Evolutionary conservation across 1,140 invertebrate species (phyloP).

Genomic region (Oreohelix idahoensis): DNA sequence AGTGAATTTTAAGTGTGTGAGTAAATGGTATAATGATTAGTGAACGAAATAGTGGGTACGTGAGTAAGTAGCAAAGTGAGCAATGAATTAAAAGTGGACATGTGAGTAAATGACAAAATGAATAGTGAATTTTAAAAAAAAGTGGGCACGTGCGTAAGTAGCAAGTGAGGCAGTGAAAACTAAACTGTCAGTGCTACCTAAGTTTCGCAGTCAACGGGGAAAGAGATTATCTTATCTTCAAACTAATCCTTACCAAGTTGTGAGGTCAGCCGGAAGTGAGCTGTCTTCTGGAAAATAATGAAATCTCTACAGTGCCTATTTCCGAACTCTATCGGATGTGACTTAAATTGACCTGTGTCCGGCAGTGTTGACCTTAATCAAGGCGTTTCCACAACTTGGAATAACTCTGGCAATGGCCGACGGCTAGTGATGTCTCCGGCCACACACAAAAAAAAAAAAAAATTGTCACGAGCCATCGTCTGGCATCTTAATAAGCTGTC

Average conservation of each 20-base stretch:
- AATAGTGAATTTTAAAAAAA: too few species aligned
- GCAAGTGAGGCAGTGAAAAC: too few species aligned
- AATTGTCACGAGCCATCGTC: neutral
- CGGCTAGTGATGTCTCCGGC: neutral
- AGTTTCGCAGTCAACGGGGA: too few species aligned
- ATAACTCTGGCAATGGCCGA: neutral
- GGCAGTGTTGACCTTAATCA: neutral
- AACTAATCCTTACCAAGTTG: neutral
- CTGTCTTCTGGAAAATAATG: neutral
- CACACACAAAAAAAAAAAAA: neutral
- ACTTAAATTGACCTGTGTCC: neutral
- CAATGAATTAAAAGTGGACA: too few species aligned
- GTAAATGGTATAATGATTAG: too few species aligned
- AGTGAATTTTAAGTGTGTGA: too few species aligned
- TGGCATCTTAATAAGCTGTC: conserved; percentile 14
- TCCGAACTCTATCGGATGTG: neutral
- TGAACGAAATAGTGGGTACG: too few species aligned
- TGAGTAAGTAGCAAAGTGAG: too few species aligned
- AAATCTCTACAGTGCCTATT: neutral
- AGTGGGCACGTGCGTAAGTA: too few species aligned
- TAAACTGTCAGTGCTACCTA: too few species aligned
- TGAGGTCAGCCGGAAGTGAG: neutral
- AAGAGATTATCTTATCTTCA: too few species aligned
- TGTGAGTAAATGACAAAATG: too few species aligned
- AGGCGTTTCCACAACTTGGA: neutral